These are phyloP conservation scores for Drosophila gaucha DNA, from an alignment of 2,888 invertebrate genomes.

Conservation along the genomic window DNA sequence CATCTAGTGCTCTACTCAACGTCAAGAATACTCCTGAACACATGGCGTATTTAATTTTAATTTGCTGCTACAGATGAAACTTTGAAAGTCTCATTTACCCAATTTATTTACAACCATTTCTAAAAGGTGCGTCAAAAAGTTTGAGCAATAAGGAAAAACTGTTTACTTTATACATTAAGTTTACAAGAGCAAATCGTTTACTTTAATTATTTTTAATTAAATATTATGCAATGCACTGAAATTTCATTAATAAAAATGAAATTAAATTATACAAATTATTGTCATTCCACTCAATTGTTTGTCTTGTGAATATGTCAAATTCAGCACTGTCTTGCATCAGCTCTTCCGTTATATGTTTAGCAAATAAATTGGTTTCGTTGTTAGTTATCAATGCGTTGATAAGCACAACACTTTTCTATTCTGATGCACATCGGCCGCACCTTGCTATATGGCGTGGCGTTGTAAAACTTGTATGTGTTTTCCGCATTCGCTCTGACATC, in stretches of 20 bases:
- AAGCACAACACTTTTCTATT: slow-evolving; percentile 19
- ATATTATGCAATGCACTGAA: not conserved
- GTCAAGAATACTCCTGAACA: not conserved
- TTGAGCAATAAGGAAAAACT: not conserved
- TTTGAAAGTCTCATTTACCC: not conserved
- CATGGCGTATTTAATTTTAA: slow-evolving; percentile 60
- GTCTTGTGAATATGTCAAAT: not conserved
- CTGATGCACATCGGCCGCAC: slow-evolving; percentile 4
- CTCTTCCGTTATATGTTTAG: slow-evolving; percentile 6
- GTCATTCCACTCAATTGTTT: not conserved
- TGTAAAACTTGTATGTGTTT: slow-evolving; percentile 35
- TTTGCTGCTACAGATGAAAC: slow-evolving; percentile 39
- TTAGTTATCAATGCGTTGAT: slow-evolving; percentile 42
- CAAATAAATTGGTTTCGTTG: slow-evolving; percentile 5
- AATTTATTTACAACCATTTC: not conserved
- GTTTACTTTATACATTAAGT: not conserved
- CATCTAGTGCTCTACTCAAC: slow-evolving; percentile 2
- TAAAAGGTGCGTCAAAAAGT: not conserved
- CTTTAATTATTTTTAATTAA: not conserved
- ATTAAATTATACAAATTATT: not conserved
- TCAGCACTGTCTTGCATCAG: slow-evolving; percentile 28
- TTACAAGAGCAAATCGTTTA: not conserved
- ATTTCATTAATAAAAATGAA: not conserved
- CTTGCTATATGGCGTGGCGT: not conserved
- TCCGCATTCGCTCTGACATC: slow-evolving; percentile 33